These are phyloP conservation scores for Allacma fusca DNA, from an alignment of 2,888 invertebrate genomes.

Conservation along the genomic window DNA sequence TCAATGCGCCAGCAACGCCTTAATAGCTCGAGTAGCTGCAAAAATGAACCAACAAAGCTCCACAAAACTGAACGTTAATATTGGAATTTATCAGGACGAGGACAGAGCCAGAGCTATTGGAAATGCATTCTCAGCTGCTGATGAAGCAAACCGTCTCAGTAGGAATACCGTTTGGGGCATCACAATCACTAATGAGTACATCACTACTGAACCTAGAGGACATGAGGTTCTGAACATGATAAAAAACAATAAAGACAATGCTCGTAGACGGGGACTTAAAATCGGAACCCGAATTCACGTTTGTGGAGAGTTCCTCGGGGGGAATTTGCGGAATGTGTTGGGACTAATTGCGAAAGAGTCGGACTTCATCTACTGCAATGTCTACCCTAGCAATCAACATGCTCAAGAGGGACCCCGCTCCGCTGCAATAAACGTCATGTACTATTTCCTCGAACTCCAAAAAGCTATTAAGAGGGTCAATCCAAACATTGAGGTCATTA, in stretches of 20 bases:
- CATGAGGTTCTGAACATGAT: conserved; percentile 54
- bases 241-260: conserved; percentile 49
- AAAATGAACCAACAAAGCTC: conserved; percentile 51
- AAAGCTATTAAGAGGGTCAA: conserved; percentile 54
- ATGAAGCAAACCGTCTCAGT: conserved; percentile 53
- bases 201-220: conserved; percentile 40
- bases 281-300: conserved; percentile 57
- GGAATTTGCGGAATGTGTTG: conserved; percentile 48
- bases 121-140: conserved; percentile 58
- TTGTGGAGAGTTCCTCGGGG: conserved; percentile 51
- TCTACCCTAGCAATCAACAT: conserved; percentile 54
- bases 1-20: conserved; percentile 52
- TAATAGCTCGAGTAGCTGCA: conserved; percentile 55
- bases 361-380: conserved; percentile 60
- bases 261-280: conserved; percentile 46
- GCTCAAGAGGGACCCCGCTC: conserved; percentile 43
- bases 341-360: conserved; percentile 53
- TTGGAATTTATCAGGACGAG: conserved; percentile 53
- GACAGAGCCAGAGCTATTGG: conserved; percentile 53
- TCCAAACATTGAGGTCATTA: conserved; percentile 53
- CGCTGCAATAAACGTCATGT: conserved; percentile 53
- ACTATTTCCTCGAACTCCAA: conserved; percentile 53
- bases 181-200: conserved; percentile 58
- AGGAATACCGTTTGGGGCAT: conserved; percentile 58
- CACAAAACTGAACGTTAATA: conserved; percentile 52